Base-by-base conservation (phyloP, 2,888 invertebrate genomes). In the Pantelozetes paolii region DNA sequence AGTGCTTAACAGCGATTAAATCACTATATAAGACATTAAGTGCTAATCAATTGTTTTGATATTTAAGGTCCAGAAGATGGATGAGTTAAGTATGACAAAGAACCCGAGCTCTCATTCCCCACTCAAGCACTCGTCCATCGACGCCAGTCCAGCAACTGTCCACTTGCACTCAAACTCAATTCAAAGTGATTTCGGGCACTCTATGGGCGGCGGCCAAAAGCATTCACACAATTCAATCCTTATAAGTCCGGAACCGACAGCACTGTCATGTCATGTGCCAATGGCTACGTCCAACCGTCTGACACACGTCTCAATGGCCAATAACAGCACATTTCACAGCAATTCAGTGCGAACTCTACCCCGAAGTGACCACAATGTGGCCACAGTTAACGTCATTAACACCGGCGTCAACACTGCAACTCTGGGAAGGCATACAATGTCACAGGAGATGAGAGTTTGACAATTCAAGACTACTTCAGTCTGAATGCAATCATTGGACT, bases 401-500 rank as follows among this genome's bases (percentile, higher is more conserved):
- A 45, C 69, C 18, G 42, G 42, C 6, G 13, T 20, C 69, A 45
- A 42, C 23, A 69, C 69, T 5, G 69, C 69, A 28, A 69, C 69
- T 1, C 45, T 69, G 40, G 69, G 69, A 45, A 69, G 69, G 45
- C 69, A 69, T 45, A 45, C 69, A 6, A 26, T 69, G 23, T 69
- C 69, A 18, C 71, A 71, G 15, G 71, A 71, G 57, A 71, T 71
- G 71, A 71, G 59, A 28, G 59, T 71, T 71, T 71, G 71, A 71
- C 71, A 71, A 28, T 71, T 71, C 71, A 71, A 42, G 59, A 71
- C 30, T 71, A 50, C 50, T 28, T 59, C 59, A 67, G 79, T 75
- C 78, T 80, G 76, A 82, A 23, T 69, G 42, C 5, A 30, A 18
- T 69, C 26, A 69, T 45, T 69, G 42, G 45, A 69, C 40, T 45